Percentiles rank a stretch among this genome's conserved stretches.
Evolutionary conservation across 2,113 vertebrate species (phyloP).

Genomic region (Nettapus auritus): DNA sequence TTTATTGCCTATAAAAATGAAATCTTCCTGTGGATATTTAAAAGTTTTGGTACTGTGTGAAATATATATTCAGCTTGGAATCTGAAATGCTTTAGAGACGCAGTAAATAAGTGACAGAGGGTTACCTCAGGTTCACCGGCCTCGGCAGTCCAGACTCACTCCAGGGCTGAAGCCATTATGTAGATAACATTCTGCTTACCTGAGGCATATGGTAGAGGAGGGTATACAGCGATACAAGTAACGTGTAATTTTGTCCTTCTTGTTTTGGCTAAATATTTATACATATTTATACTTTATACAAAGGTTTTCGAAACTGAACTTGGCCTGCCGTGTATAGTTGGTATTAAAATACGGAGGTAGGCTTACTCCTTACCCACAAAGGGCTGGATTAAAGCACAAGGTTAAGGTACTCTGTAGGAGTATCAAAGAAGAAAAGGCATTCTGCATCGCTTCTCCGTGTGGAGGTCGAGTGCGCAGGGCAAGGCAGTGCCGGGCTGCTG

Average conservation of each 20-base stretch:
- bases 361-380: background rate
- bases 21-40: slow-evolving; percentile 86
- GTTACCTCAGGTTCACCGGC: slow-evolving; percentile 38
- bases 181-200: slow-evolving; percentile 8
- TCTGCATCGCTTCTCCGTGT: background rate
- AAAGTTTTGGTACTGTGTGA: slow-evolving; percentile 81
- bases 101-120: slow-evolving; percentile 73
- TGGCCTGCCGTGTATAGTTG: background rate
- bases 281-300: background rate
- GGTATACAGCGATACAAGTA: background rate
- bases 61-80: slow-evolving; percentile 76
- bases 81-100: slow-evolving; percentile 69
- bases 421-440: background rate
- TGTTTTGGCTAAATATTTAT: slow-evolving; percentile 13
- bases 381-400: background rate
- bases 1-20: slow-evolving; percentile 88
- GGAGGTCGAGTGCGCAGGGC: background rate
- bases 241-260: slow-evolving; percentile 12
- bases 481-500: background rate
- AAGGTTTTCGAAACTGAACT: background rate
- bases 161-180: slow-evolving; percentile 33
- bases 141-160: slow-evolving; percentile 11
- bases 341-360: background rate
- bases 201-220: background rate
- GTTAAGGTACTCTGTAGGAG: background rate